Evolutionary conservation across 2,797 vertebrate genomes (phyloP).

Genomic region (Silurus lanzhouensis): DNA sequence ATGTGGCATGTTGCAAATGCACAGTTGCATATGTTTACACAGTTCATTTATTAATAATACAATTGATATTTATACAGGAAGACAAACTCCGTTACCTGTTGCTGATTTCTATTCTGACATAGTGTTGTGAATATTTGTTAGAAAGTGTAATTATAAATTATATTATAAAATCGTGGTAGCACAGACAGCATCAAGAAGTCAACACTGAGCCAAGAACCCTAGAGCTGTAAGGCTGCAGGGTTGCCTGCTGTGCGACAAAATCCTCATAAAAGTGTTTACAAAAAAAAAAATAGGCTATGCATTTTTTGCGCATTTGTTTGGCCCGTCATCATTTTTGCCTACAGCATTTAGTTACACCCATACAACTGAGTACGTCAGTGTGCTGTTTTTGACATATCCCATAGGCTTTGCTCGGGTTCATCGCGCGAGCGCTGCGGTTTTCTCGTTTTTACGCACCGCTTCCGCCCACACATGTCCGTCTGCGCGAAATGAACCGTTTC

Average conservation of each 20-base stretch:
- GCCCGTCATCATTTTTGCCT: not conserved
- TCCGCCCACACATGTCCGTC: not conserved
- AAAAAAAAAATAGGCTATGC: not conserved
- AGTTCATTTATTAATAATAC: not conserved
- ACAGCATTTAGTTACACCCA: not conserved
- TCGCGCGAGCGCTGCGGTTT: not conserved
- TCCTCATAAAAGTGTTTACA: not conserved
- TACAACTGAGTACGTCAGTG: not conserved
- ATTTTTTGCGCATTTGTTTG: not conserved
- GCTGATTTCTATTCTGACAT: not conserved
- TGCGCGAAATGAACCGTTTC: conserved; percentile 14
- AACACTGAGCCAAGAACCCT: not conserved
- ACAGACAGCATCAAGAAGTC: not conserved
- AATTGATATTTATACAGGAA: not conserved
- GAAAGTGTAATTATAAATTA: not conserved
- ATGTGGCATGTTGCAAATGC: not conserved
- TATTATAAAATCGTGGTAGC: not conserved
- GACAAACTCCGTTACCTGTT: not conserved
- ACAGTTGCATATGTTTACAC: not conserved
- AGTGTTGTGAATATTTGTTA: not conserved
- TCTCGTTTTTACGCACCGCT: not conserved
- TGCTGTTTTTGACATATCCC: not conserved
- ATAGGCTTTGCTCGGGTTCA: not conserved
- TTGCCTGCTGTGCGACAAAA: not conserved
- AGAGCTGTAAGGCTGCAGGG: not conserved